Percentiles rank a stretch among this genome's conserved stretches.
Conservation (phyloP, 2,888 invertebrate species). For the Stenoptilia bipunctidactyla region DNA sequence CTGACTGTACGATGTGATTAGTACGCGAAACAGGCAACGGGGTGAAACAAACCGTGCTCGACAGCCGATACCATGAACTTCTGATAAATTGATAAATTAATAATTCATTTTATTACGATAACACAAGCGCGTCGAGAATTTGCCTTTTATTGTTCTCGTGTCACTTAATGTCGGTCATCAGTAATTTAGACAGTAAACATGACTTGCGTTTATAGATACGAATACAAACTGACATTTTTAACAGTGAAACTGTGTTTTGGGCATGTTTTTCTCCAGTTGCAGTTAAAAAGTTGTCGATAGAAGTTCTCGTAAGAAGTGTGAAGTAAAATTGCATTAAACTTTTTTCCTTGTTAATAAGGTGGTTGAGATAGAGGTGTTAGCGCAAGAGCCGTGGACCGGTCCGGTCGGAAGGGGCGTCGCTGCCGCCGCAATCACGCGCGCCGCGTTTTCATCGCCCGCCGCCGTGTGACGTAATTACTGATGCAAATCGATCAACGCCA, state of each 20-base stretch:
- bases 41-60: constrained; percentile 50
- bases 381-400: constrained; percentile 33
- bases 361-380: no score
- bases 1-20: constrained; percentile 28
- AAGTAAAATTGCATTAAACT: no score
- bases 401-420: constrained; percentile 48
- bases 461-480: constrained; percentile 67
- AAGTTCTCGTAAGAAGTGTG: no score
- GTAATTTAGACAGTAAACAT: background rate
- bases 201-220: background rate
- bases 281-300: no score
- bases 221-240: background rate
- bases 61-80: constrained; percentile 56
- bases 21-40: constrained; percentile 44
- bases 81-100: constrained; percentile 63
- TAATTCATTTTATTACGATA: constrained; percentile 44
- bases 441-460: constrained; percentile 67
- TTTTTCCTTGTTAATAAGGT: no score
- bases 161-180: constrained; percentile 4
- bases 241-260: no score
- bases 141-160: constrained; percentile 5
- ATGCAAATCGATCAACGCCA: constrained; percentile 68
- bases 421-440: constrained; percentile 56
- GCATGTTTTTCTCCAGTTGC: no score
- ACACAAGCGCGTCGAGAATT: constrained; percentile 22